These are phyloP conservation scores for Chymomyza procnemis DNA, from an alignment of 2,888 invertebrate genomes.

Conservation along the genomic window DNA sequence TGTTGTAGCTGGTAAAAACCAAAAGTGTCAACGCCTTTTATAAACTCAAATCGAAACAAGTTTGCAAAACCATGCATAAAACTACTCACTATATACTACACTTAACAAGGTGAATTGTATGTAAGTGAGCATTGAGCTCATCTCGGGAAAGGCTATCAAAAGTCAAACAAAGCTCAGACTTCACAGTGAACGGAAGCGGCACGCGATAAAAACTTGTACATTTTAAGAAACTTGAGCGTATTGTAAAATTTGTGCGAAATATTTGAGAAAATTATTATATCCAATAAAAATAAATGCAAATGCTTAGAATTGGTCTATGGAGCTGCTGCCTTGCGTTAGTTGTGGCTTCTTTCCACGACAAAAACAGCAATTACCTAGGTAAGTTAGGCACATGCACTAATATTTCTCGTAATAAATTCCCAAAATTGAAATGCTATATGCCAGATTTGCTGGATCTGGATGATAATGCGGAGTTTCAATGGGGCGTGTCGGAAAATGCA, in stretches of 20 bases:
- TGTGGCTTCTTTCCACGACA: constrained; percentile 19
- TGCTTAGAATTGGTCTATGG: constrained; percentile 1
- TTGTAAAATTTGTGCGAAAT: background rate
- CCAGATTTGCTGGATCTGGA: constrained; percentile 68
- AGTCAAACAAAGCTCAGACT: background rate
- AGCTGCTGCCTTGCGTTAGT: background rate
- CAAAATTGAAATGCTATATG: background rate
- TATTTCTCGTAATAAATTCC: constrained; percentile 7
- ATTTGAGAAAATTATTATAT: background rate
- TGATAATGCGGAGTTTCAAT: constrained; percentile 69
- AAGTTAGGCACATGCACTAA: constrained; percentile 21
- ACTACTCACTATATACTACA: background rate
- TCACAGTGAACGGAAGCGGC: constrained; percentile 45
- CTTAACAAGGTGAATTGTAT: constrained; percentile 40
- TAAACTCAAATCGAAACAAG: constrained; percentile 27
- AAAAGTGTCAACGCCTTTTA: constrained; percentile 34
- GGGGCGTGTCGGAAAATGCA: constrained; percentile 64
- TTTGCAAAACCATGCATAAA: constrained; percentile 20
- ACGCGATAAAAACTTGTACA: constrained; percentile 46
- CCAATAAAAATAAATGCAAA: constrained; percentile 4
- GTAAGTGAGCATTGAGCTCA: constrained; percentile 25
- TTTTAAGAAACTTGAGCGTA: constrained; percentile 11
- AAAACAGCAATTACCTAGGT: constrained; percentile 58
- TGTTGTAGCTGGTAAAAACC: constrained; percentile 31
- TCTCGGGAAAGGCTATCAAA: background rate